Evolutionary conservation across 1,140 invertebrate species (phyloP).

Genomic region (Laupala kohalensis): DNA sequence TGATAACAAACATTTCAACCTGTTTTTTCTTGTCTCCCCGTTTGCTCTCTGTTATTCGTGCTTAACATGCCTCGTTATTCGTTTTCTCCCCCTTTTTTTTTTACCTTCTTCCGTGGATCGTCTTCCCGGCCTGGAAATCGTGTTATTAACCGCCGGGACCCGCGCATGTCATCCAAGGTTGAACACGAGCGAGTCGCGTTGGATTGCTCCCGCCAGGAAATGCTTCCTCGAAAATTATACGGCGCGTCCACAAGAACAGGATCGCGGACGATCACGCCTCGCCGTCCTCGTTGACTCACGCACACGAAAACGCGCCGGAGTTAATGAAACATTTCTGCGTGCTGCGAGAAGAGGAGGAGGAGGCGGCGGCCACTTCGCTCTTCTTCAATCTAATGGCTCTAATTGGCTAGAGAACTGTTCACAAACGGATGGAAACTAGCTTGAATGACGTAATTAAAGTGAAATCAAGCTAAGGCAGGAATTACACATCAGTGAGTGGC

Average conservation of each 20-base stretch:
- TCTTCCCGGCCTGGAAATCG: neutral
- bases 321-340: neutral
- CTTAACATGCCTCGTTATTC: too few species aligned
- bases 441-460: neutral
- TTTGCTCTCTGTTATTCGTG: too few species aligned
- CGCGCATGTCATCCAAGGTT: neutral
- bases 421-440: neutral
- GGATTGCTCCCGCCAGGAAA: neutral
- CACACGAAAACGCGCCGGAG: neutral
- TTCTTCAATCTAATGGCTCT: neutral
- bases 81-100: neutral
- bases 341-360: too few species aligned
- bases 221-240: neutral
- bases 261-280: neutral
- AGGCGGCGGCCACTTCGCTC: neutral
- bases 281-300: neutral
- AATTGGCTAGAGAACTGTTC: neutral
- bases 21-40: neutral
- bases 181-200: neutral
- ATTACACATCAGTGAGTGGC: neutral
- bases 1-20: neutral
- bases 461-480: neutral
- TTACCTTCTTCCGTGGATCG: neutral
- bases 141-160: neutral
- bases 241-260: neutral